These are phyloP conservation scores for Callaeas wilsoni DNA, from an alignment of 2,113 vertebrate species.

Conservation along the genomic window DNA sequence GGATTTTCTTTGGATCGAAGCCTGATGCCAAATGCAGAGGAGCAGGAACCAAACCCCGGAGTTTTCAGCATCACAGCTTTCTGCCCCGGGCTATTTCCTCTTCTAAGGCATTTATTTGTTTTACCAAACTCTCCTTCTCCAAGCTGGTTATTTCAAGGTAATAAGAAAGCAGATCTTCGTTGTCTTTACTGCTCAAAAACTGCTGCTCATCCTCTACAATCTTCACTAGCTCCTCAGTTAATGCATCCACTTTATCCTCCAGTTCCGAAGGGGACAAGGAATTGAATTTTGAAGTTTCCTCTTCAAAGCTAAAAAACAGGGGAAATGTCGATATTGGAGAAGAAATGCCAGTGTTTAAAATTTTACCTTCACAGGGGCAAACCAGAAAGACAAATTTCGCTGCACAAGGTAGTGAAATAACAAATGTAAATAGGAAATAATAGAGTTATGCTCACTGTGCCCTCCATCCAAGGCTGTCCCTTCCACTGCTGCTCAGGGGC, in stretches of 20 bases:
- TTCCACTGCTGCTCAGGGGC: background rate
- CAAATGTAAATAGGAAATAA: background rate
- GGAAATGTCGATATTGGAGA: background rate
- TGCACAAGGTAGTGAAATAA: rapidly evolving
- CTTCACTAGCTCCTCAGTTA: conserved; percentile 31
- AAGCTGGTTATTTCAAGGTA: background rate
- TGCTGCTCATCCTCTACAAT: background rate
- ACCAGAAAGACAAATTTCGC: background rate
- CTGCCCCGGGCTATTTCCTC: background rate
- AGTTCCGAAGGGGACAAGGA: background rate
- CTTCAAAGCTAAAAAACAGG: background rate
- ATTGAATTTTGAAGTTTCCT: background rate
- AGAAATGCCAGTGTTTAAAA: background rate
- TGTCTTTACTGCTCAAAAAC: background rate
- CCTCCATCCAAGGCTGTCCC: background rate
- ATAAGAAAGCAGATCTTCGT: background rate
- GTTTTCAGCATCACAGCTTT: background rate
- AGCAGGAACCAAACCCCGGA: background rate
- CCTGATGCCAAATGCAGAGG: background rate
- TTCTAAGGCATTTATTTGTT: background rate
- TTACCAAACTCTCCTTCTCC: conserved; percentile 12
- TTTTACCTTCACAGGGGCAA: background rate
- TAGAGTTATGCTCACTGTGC: background rate
- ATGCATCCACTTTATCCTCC: conserved; percentile 8
- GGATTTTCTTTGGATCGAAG: background rate